Evolutionary conservation across 2,113 vertebrate species (phyloP), one percentile per base, ranked within the genome.

Genomic region (Prietella phreatophila): DNA sequence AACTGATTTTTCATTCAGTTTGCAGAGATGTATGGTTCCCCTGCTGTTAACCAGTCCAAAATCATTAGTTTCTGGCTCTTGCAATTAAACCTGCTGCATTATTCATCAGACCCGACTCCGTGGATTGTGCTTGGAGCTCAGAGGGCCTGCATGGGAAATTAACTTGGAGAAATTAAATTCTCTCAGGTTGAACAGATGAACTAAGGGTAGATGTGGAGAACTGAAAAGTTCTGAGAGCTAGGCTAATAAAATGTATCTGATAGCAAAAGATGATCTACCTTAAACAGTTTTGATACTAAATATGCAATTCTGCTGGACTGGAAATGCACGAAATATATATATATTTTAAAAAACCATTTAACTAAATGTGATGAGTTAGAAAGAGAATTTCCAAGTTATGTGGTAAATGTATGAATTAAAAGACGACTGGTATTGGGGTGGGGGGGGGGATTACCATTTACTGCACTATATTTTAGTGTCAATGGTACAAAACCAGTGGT

Each of bases 1-100:
- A 95, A 93, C 93, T 94, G 94, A 95, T 96, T 95, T 95, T 95
- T 95, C 95, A 95, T 96, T 95, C 94, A 94, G 93, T 95, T 96
- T 95, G 94, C 94, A 87, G 92, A 95, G 94, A 96, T 96, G 93
- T 95, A 95, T 94, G 94, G 95, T 94, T 95, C 95, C 95, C 95
- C 95, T 95, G 95, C 95, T 95, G 94, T 96, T 96, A 95, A 96
- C 94, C 95, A 95, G 95, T 95, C 95, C 94, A 95, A 95, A 96
- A 95, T 95, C 95, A 96, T 96, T 96, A 95, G 94, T 95, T 96
- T 96, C 95, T 96, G 94, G 95, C 95, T 95, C 73, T 95, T 95
- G 95, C 95, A 96, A 96, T 96, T 96, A 96, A 96, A 95, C 93
- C 94, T 95, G 92, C 95, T 96, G 95, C 95, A 94, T 96, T 95